Base-by-base conservation (phyloP, 30 jellyfish, hydroid and myxozoan genomes). In the Calvadosia cruxmelitensis region DNA sequence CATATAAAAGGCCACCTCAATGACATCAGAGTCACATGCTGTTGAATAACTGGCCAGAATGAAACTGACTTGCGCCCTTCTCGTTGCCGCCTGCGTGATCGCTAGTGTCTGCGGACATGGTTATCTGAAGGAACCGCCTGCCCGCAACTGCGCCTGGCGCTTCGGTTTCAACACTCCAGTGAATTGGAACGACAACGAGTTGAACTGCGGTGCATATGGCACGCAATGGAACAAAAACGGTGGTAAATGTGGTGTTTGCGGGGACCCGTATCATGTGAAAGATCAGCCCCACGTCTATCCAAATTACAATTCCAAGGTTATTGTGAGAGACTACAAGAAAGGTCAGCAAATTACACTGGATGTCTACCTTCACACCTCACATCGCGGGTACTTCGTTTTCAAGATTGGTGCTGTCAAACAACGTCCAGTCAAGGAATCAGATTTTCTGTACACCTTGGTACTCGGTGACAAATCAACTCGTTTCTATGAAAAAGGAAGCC, bases 191-290 rank as follows among this genome's bases (percentile, higher is more conserved):
- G 95, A 84, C 72, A 84, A 84, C 63, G 95, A 84, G 52, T 34
- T 53, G 81, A 74, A 74, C 64, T 84, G 95, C 52, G 95, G 95
- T 1, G 95, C 93, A 36, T 72, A 53, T 64, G 57, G 82, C 73
- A 71, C 73, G 16, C 86, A 74, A 75, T 68, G 86, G 82, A 5
- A 29, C 71, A 76, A 71, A 50, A 84, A 84, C 67, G 64, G 82
- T 42, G 95, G 95, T 25, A 72, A 75, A 50, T 84, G 95, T 52
- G 95, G 95, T 13, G 83, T 84, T 28, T 84, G 95, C 42, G 95
- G 95, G 16, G 95, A 84, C 53, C 95, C 93, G 0, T 67, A 35
- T 33, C 79, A 75, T 42, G 83, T 49, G 27, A 68, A 67, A 53
- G 71, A 51, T 49, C 95, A 84, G 50, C 76, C 68, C 13, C 90